Evolutionary conservation across 2,797 vertebrate genomes (phyloP), one percentile per base, ranked within the genome.

Genomic region (Oreochromis mossambicus): DNA sequence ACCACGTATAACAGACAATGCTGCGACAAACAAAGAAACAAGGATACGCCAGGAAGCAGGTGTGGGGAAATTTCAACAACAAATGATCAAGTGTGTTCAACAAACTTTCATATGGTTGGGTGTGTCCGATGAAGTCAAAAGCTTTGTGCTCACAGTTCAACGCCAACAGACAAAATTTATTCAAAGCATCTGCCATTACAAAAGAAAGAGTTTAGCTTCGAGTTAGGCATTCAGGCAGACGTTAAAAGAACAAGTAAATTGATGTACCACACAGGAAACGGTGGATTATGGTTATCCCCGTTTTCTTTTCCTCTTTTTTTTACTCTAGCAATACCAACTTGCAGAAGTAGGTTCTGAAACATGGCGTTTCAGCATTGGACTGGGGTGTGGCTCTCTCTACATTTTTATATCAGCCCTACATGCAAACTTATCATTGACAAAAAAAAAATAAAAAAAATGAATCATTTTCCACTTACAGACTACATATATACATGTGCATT

Each of bases 381-480:
- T 36, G 19, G 87, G 90, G 91, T 89, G 93, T 87, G 86, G 91
- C 34, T 81, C 73, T 58, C 29, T 3, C 17, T 21, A 70, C 10
- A 43, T 41, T 38, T 77, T 58, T 34, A 17, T 29, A 55, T 55
- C 5, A 2, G 19, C 29, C 12, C 1, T 13, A 36, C 19, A 78
- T 11, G 17, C 11, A 36, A 8, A 81, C 3, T 12, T 43, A 24
- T 26, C 1, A 41, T 19, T 34, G 5, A 77, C 10, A 50, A 8
- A 34, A 56, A 56, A 5, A 54, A 1, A 0, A 1, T 24, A 26
- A 1, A 14, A 43, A 15, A 1, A 43, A 43, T 3, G 5, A 5
- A 73, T 19, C 15, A 50, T 19, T 7, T 50, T 50, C 7, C 17
- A 50, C 43, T 32, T 50, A 13, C 46, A n/a, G 43, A 32, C 24